Conservation (phyloP, 1,140 invertebrate species). For the Drosophila santomea region DNA sequence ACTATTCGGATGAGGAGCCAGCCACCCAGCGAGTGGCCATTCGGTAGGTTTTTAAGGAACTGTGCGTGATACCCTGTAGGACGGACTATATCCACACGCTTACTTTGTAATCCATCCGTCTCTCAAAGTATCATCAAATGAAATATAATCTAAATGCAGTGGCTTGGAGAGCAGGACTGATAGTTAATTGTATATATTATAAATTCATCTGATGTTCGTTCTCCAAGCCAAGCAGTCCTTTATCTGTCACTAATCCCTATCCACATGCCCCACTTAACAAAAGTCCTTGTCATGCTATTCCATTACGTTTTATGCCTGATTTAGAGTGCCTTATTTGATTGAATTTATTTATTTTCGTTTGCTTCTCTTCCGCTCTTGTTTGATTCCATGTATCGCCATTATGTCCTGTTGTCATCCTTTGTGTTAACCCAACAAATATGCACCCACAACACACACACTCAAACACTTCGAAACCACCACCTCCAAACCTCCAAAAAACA, state of each 20-base stretch:
- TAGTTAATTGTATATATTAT: background rate
- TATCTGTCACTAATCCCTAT: constrained; percentile 42
- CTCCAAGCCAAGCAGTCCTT: background rate
- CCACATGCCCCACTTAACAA: constrained; percentile 1
- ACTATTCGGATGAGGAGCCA: constrained; percentile 95
- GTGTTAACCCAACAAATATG: constrained; percentile 56
- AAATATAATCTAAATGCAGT: background rate
- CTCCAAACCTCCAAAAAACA: background rate
- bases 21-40: constrained; percentile 87
- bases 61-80: background rate
- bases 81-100: background rate
- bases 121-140: background rate
- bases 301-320: constrained; percentile 6
- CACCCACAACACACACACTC: constrained; percentile 24
- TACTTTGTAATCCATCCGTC: background rate
- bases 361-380: constrained; percentile 57
- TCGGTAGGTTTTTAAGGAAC: constrained; percentile 87
- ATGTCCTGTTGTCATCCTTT: constrained; percentile 57
- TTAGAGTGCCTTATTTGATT: constrained; percentile 11
- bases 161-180: background rate
- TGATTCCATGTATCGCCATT: constrained; percentile 73
- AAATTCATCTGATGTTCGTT: background rate
- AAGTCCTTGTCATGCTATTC: background rate
- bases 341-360: constrained; percentile 51
- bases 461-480: constrained; percentile 18